A percentile compares a stretch with the other conserved stretches of the same genome.
phyloP scores from a whole-genome alignment of 2,888 invertebrate species.

The Dorcus hopei region DNA sequence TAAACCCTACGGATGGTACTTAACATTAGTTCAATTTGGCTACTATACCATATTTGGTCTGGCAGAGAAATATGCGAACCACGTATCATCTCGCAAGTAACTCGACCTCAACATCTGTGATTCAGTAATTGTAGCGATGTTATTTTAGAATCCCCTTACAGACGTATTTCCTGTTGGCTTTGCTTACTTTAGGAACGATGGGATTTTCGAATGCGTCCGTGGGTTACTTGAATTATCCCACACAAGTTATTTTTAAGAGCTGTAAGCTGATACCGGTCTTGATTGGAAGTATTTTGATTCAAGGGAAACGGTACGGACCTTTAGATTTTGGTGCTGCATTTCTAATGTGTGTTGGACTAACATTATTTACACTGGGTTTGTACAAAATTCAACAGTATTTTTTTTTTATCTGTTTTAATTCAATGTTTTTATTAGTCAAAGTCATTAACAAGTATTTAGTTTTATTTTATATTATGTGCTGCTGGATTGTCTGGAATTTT shows the following conservation, averaged over 20 bases:
- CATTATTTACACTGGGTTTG: slow-evolving; percentile 86
- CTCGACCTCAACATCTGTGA: neutral
- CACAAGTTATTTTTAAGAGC: slow-evolving; percentile 96
- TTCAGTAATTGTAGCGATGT: neutral
- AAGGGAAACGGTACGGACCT: slow-evolving; percentile 80
- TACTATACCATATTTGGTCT: slow-evolving; percentile 81
- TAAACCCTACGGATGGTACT: slow-evolving; percentile 85
- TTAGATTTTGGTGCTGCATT: slow-evolving; percentile 82
- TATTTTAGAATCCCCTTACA: slow-evolving; percentile 75
- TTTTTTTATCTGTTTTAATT: neutral
- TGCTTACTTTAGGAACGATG: slow-evolving; percentile 92
- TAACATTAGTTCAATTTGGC: slow-evolving; percentile 88
- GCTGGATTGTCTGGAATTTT: too few species aligned
- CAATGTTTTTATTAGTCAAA: too few species aligned
- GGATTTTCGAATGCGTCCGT: slow-evolving; percentile 92
- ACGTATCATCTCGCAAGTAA: slow-evolving; percentile 20
- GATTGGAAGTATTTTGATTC: slow-evolving; percentile 88
- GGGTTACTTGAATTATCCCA: slow-evolving; percentile 94
- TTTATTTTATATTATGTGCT: too few species aligned
- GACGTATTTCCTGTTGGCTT: slow-evolving; percentile 78
- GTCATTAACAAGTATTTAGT: too few species aligned
- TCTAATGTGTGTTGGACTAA: slow-evolving; percentile 84
- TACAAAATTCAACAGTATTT: slow-evolving; percentile 18
- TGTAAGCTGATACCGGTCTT: slow-evolving; percentile 96
- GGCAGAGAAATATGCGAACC: slow-evolving; percentile 59